Evolutionary conservation across 2,797 vertebrate species (phyloP).

Genomic region (Diglossa cyanea): DNA sequence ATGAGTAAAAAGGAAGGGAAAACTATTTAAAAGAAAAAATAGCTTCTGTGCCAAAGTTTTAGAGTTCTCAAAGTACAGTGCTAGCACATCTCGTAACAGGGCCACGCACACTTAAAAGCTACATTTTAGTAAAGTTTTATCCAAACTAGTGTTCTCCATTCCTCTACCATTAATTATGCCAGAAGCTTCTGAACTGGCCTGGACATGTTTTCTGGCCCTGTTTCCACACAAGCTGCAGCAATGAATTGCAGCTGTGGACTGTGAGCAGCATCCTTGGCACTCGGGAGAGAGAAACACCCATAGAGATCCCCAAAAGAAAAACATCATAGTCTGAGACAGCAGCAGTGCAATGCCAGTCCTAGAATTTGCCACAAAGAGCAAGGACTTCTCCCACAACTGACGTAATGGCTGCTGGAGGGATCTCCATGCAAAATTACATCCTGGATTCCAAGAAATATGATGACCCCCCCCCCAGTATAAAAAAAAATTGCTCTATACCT

Average conservation of each 20-base stretch:
- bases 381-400: not conserved
- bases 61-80: not conserved
- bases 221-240: not conserved
- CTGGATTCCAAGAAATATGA: not conserved
- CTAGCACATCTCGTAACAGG: not conserved
- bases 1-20: not conserved
- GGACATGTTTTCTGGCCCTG: not conserved
- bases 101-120: not conserved
- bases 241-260: not conserved
- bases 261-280: not conserved
- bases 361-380: not conserved
- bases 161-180: not conserved
- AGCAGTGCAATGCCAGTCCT: not conserved
- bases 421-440: not conserved
- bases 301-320: not conserved
- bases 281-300: not conserved
- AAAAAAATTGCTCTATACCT: not conserved
- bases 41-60: not conserved
- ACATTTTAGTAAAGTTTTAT: not conserved
- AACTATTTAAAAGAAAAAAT: not conserved
- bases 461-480: not conserved
- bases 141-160: not conserved
- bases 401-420: rapidly evolving
- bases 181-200: not conserved
- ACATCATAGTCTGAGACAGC: not conserved